Evolutionary conservation across 2,797 vertebrate species (phyloP).

Genomic region (Dermochelys coriacea): DNA sequence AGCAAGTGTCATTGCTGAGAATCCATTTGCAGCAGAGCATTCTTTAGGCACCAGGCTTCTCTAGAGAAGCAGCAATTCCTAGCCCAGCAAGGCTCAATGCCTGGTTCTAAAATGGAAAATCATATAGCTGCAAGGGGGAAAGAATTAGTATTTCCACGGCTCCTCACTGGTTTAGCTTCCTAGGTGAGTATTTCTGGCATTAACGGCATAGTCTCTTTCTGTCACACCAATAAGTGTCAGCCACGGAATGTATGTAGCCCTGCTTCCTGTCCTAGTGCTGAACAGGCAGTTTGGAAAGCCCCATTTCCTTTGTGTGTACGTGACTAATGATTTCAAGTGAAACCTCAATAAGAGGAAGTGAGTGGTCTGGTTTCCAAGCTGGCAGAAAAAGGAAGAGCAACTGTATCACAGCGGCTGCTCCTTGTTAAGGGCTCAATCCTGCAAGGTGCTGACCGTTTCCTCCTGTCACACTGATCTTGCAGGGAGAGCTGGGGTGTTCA

Average conservation of each 20-base stretch:
- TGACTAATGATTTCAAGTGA: not conserved
- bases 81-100: not conserved
- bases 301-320: not conserved
- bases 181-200: not conserved
- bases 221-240: not conserved
- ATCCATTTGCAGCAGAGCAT: not conserved
- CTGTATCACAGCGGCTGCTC: too few relatives aligned
- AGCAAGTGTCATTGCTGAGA: not conserved
- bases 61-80: not conserved
- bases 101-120: not conserved
- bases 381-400: not conserved
- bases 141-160: not conserved
- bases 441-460: not conserved
- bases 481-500: not conserved
- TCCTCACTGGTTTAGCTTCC: not conserved
- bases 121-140: not conserved
- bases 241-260: not conserved
- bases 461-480: not conserved
- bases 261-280: not conserved
- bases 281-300: not conserved
- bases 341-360: not conserved
- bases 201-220: not conserved
- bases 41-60: not conserved
- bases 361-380: not conserved
- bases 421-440: not conserved